A percentile compares a stretch with the other conserved stretches of the same genome.
Evolutionary conservation across 2,113 vertebrate genomes (phyloP).

Genomic region (Callorhinus ursinus): DNA sequence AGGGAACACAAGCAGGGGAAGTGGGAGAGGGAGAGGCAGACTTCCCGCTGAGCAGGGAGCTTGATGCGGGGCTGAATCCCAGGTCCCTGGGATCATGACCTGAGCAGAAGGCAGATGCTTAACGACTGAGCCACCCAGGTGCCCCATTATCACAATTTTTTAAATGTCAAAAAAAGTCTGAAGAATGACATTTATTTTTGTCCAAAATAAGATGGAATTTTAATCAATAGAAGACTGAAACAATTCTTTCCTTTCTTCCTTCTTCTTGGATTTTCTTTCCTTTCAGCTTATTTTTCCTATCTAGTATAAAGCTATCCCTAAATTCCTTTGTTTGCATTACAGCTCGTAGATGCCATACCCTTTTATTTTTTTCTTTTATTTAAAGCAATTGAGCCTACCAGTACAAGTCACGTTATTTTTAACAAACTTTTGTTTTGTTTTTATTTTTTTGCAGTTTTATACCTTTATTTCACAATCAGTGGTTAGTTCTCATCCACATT

Average conservation of each 20-base stretch:
- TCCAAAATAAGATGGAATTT: constrained; percentile 32
- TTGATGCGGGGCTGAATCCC: no score
- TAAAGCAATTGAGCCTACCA: background rate
- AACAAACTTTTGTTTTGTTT: background rate
- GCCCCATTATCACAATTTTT: background rate
- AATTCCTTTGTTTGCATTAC: background rate
- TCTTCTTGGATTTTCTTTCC: background rate
- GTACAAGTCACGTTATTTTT: constrained; percentile 7
- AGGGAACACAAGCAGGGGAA: no score
- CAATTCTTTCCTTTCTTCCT: constrained; percentile 14
- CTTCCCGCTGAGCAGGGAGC: no score
- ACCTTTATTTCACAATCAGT: background rate
- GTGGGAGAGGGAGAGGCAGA: no score
- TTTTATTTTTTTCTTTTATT: background rate
- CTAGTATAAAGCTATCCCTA: background rate
- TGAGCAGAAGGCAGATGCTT: no score
- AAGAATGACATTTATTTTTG: constrained; percentile 16
- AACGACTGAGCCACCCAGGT: no score
- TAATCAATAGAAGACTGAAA: background rate
- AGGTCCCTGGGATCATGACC: no score
- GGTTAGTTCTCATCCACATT: background rate
- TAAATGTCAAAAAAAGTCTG: constrained; percentile 3
- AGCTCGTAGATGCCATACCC: background rate
- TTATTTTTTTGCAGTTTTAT: background rate
- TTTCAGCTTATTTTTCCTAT: background rate